Evolutionary conservation across 2,888 invertebrate genomes (phyloP), one percentile per base, ranked within the genome.

Genomic region (Allacma fusca): DNA sequence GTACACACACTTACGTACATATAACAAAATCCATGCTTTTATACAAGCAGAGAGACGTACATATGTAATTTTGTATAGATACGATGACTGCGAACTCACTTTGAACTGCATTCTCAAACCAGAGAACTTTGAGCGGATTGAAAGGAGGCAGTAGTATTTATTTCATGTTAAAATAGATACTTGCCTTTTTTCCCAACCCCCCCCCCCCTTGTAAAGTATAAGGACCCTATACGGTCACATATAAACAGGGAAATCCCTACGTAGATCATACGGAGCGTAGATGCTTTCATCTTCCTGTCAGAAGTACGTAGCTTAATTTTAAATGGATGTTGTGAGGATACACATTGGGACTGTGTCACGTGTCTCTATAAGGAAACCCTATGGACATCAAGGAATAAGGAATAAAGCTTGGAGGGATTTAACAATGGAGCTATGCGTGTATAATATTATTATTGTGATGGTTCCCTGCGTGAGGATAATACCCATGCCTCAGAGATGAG

Each of bases 391-490:
- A n/a, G n/a, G n/a, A n/a, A n/a, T n/a, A n/a, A n/a, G n/a, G n/a
- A n/a, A n/a, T n/a, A n/a, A n/a, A n/a, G n/a, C n/a, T n/a, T n/a
- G n/a, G n/a, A n/a, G n/a, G n/a, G n/a, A n/a, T n/a, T n/a, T n/a
- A n/a, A n/a, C n/a, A n/a, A n/a, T n/a, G n/a, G n/a, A n/a, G n/a
- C n/a, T n/a, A n/a, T n/a, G n/a, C n/a, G n/a, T n/a, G n/a, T n/a
- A n/a, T n/a, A n/a, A n/a, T n/a, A n/a, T n/a, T n/a, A n/a, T n/a
- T n/a, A n/a, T n/a, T n/a, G n/a, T n/a, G n/a, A n/a, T n/a, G n/a
- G n/a, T n/a, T n/a, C n/a, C n/a, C 44, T 23, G 69, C 44, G 34
- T 70, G 69, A 70, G 69, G 23, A 44, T 70, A 44, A 70, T 26
- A 23, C n/a, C 23, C 40, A 40, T 24, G 1, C 44, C 1, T 50